Evolutionary conservation across 1,140 invertebrate genomes (phyloP), one percentile per base, ranked within the genome.

Genomic region (Adelges cooleyi): DNA sequence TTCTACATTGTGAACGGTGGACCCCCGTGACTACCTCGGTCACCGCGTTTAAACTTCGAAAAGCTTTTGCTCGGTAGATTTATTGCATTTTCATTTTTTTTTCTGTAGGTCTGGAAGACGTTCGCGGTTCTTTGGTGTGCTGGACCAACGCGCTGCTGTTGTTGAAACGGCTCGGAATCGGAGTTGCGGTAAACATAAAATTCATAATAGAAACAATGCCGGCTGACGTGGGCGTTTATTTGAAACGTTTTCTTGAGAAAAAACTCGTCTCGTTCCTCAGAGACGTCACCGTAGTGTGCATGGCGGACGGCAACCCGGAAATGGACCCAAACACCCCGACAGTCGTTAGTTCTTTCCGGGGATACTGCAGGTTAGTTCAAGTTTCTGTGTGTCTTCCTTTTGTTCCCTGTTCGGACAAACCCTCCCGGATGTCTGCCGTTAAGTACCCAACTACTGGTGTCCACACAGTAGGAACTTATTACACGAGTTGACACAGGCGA

Each of bases 391-490:
- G n/a, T n/a, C n/a, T n/a, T n/a, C n/a, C n/a, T n/a, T n/a, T n/a
- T n/a, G n/a, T n/a, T n/a, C n/a, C n/a, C n/a, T n/a, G n/a, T n/a
- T n/a, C n/a, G n/a, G n/a, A n/a, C n/a, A n/a, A n/a, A n/a, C n/a
- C n/a, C n/a, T n/a, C n/a, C n/a, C n/a, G n/a, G n/a, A n/a, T n/a
- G n/a, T n/a, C n/a, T n/a, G n/a, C n/a, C n/a, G n/a, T n/a, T n/a
- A n/a, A n/a, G n/a, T n/a, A 54, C 6, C 17, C 11, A 17, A 23
- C 22, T 25, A 10, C 38, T n/a, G 10, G 22, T 10, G 22, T 15
- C 22, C 17, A n/a, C n/a, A n/a, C n/a, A n/a, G n/a, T n/a, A n/a
- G n/a, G 38, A 56, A 56, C 25, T 25, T 56, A 42, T 56, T 25
- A 56, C n/a, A n/a, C 36, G 23, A 17, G 22, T 23, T 42, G 20